Evolutionary conservation across 2,113 vertebrate species (phyloP).

Genomic region (Hyperoodon ampullatus): DNA sequence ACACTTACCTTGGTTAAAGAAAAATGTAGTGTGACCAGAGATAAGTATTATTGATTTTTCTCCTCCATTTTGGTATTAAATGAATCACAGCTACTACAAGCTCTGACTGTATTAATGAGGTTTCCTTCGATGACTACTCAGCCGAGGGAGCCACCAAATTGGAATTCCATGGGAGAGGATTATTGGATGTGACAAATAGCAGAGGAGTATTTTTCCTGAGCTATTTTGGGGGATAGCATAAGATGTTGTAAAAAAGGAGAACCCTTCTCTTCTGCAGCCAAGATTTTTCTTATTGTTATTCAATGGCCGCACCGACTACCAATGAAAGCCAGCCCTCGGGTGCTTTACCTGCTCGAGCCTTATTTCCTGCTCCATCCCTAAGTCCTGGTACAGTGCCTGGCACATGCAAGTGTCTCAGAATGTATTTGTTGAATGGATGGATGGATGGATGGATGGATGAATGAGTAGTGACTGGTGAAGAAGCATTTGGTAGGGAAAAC

Average conservation of each 20-base stretch:
- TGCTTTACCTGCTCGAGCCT: neutral
- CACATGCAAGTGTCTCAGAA: neutral
- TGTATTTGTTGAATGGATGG: neutral
- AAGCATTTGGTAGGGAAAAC: neutral
- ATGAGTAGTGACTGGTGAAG: neutral
- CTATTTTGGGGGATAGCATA: neutral
- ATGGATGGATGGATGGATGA: neutral
- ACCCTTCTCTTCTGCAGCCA: neutral
- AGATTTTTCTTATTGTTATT: neutral
- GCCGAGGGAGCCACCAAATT: constrained; percentile 43
- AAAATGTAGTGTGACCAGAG: constrained; percentile 60
- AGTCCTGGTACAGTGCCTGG: neutral
- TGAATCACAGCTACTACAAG: constrained; percentile 49
- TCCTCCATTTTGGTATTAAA: constrained; percentile 67
- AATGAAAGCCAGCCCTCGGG: neutral
- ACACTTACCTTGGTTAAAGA: constrained; percentile 18
- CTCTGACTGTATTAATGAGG: constrained; percentile 64
- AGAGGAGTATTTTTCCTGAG: neutral
- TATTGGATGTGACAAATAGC: constrained; percentile 26
- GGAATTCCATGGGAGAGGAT: constrained; percentile 58
- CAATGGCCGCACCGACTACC: neutral
- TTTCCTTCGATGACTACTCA: constrained; percentile 56
- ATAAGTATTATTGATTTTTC: constrained; percentile 68
- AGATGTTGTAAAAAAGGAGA: neutral
- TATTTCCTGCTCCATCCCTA: neutral